Percentiles rank a stretch among this genome's conserved stretches.
These are phyloP conservation scores for Pseudopipra pipra DNA, from an alignment of 2,113 vertebrate genomes.

Conservation along the genomic window DNA sequence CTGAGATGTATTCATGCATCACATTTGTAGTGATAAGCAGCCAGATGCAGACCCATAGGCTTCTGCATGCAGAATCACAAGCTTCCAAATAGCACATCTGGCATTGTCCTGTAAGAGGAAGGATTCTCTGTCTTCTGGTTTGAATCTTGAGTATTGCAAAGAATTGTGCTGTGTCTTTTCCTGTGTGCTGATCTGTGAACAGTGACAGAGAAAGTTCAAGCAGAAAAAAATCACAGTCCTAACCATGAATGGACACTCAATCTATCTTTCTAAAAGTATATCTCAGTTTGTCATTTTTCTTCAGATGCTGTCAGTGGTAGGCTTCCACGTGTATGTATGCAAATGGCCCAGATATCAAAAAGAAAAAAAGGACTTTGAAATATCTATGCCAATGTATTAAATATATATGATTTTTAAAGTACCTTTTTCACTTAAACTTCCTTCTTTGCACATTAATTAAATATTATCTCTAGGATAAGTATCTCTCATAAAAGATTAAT, in stretches of 20 bases:
- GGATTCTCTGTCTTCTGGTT: not conserved
- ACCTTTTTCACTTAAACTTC: slow-evolving; percentile 35
- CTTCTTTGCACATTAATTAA: slow-evolving; percentile 45
- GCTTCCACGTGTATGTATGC: not conserved
- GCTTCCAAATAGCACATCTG: not conserved
- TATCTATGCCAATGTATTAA: slow-evolving; percentile 40
- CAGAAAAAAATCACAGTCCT: not conserved
- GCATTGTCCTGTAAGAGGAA: not conserved
- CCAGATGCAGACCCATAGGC: not conserved
- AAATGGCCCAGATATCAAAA: slow-evolving; percentile 42
- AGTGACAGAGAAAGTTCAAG: not conserved
- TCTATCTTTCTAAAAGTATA: not conserved
- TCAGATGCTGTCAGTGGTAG: not conserved
- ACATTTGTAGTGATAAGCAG: not conserved
- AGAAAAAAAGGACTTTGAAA: slow-evolving; percentile 33
- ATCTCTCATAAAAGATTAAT: slow-evolving; percentile 43
- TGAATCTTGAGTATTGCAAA: not conserved
- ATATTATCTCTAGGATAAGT: slow-evolving; percentile 56
- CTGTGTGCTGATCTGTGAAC: not conserved
- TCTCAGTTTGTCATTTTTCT: not conserved
- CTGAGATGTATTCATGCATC: not conserved
- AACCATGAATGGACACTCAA: not conserved
- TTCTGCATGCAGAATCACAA: not conserved
- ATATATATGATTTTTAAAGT: slow-evolving; percentile 54
- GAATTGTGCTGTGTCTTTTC: not conserved